Percentiles rank a stretch among this genome's conserved stretches.
Conservation (phyloP, 1,140 invertebrate species). For the Aphaenogaster ashmeadi region DNA sequence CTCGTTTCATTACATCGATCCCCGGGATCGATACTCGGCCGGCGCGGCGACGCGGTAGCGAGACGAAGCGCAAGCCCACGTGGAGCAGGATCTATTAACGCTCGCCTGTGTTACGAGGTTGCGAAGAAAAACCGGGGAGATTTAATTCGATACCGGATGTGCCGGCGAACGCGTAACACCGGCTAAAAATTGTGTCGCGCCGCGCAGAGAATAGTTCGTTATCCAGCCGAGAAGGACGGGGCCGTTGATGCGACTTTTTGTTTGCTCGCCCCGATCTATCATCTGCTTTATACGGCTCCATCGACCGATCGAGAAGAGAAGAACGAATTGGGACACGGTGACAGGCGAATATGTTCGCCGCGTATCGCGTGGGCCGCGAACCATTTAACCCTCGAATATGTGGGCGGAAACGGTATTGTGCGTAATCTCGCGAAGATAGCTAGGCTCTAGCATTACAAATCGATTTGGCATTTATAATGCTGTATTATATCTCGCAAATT, state of each 20-base stretch:
- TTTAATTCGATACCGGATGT: conserved; percentile 54
- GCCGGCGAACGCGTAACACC: background rate
- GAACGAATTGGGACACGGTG: conserved; percentile 38
- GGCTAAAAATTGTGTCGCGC: conserved; percentile 51
- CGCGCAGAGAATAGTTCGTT: conserved; percentile 61
- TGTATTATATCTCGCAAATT: background rate
- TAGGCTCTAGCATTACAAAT: background rate
- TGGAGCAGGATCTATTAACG: conserved; percentile 49
- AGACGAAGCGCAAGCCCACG: conserved; percentile 11
- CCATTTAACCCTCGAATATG: conserved; percentile 20
- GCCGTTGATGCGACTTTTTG: conserved; percentile 56
- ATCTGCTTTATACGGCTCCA: conserved; percentile 43
- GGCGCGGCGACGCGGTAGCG: background rate
- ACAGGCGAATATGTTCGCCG: background rate
- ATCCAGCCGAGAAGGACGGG: conserved; percentile 33
- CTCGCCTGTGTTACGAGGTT: conserved; percentile 23
- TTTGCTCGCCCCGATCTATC: conserved; percentile 45
- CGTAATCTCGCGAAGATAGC: background rate
- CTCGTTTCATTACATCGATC: conserved; percentile 56
- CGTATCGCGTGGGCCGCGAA: conserved; percentile 7
- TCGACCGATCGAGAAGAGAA: conserved; percentile 29
- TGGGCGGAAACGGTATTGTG: background rate
- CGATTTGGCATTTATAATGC: conserved; percentile 16
- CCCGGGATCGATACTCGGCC: conserved; percentile 27
- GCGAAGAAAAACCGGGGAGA: conserved; percentile 43